A percentile compares a stretch with the other conserved stretches of the same genome.
phyloP scores from a whole-genome alignment of 2,888 invertebrate species.

The Ypsolopha sequella region DNA sequence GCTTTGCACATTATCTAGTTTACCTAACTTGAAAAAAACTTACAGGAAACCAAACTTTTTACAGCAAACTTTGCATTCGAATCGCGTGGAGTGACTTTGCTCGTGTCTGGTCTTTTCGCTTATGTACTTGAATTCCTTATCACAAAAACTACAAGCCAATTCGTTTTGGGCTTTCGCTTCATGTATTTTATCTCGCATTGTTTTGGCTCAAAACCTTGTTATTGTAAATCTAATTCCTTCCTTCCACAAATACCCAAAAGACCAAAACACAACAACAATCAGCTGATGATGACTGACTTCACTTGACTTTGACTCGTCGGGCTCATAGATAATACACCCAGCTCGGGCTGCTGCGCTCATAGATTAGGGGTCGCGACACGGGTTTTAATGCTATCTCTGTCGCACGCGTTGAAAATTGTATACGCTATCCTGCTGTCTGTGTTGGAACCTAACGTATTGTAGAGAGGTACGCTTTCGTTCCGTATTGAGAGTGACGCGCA shows the following conservation, averaged over 20 bases:
- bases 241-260: no score
- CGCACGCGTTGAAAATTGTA: no score
- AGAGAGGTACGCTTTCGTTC: no score
- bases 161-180: constrained; percentile 14
- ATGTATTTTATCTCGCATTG: constrained; percentile 3
- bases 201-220: neutral
- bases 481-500: no score
- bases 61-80: constrained; percentile 46
- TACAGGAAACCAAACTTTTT: constrained; percentile 61
- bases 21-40: constrained; percentile 22
- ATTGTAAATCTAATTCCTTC: neutral
- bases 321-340: no score
- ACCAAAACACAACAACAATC: neutral
- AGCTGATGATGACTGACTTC: no score
- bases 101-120: constrained; percentile 57
- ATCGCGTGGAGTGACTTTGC: constrained; percentile 46
- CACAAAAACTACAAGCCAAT: constrained; percentile 31
- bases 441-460: no score
- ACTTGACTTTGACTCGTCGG: no score
- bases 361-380: no score
- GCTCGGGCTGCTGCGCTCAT: no score
- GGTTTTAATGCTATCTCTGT: no score
- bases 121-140: constrained; percentile 48
- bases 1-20: neutral
- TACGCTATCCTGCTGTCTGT: no score